phyloP scores from a whole-genome alignment of 2,797 vertebrate genomes.

The Phataginus tetradactyla region DNA sequence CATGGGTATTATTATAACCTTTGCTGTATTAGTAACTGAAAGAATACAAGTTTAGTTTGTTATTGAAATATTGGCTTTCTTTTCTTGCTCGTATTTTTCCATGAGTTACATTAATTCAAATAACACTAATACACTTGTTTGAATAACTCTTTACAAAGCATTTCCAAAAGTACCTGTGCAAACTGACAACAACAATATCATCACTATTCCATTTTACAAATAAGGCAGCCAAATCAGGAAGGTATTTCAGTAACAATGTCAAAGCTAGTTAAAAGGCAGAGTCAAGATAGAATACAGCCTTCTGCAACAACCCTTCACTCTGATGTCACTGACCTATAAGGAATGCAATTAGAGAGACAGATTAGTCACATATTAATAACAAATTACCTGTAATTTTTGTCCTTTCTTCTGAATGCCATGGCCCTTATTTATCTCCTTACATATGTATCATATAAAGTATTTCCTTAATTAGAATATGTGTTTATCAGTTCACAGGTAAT shows the following conservation, averaged over 20 bases:
- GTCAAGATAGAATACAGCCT: not conserved
- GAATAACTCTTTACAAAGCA: slow-evolving; percentile 23
- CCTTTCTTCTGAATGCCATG: not conserved
- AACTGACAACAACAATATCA: not conserved
- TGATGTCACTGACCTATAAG: not conserved
- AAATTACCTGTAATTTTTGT: not conserved
- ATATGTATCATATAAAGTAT: not conserved
- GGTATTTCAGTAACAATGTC: not conserved
- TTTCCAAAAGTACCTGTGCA: not conserved
- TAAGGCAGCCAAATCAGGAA: not conserved
- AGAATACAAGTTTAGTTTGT: not conserved
- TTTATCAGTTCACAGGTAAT: not conserved
- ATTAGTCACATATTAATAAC: not conserved
- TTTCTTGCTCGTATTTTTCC: slow-evolving; percentile 30
- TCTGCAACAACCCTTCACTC: not conserved
- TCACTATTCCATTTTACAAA: slow-evolving; percentile 32
- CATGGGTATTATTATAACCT: slow-evolving; percentile 18
- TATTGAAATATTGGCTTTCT: slow-evolving; percentile 7
- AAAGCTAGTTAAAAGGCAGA: not conserved
- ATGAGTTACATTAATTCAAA: slow-evolving; percentile 34
- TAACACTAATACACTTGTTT: not conserved
- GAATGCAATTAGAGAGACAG: not conserved
- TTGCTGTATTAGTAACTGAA: not conserved
- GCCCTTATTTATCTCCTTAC: not conserved
- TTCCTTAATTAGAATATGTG: not conserved